These are phyloP conservation scores for Cheilosia variabilis DNA, from an alignment of 2,888 invertebrate genomes.

Conservation along the genomic window DNA sequence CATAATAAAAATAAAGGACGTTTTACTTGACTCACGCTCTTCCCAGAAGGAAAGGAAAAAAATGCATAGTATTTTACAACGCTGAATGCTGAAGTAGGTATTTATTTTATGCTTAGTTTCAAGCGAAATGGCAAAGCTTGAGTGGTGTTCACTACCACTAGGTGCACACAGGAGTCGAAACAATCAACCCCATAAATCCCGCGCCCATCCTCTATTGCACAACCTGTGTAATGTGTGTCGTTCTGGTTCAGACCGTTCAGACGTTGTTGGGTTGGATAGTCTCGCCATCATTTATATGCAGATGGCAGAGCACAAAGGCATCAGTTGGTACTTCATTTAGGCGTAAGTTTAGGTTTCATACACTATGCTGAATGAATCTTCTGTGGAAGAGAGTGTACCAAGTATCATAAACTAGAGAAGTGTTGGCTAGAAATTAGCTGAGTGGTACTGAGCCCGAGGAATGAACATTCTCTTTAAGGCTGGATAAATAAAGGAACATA, in stretches of 20 bases:
- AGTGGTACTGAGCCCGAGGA: conserved; percentile 40
- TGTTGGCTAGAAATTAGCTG: conserved; percentile 57
- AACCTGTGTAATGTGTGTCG: conserved; percentile 40
- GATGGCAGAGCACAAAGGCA: conserved; percentile 29
- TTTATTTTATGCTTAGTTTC: conserved; percentile 57
- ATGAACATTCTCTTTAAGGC: conserved; percentile 26
- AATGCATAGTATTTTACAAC: conserved; percentile 4
- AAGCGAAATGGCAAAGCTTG: conserved; percentile 30
- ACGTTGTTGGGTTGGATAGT: conserved; percentile 28
- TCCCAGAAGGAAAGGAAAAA: conserved; percentile 10
- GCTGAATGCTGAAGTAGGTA: conserved; percentile 28
- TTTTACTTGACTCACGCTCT: conserved; percentile 28
- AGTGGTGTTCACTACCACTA: conserved; percentile 38
- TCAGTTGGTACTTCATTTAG: conserved; percentile 57
- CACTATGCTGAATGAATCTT: conserved; percentile 3
- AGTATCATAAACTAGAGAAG: conserved; percentile 56
- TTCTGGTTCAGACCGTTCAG: conserved; percentile 36
- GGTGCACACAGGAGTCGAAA: conserved; percentile 28
- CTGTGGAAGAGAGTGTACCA: conserved; percentile 25
- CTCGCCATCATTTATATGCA: conserved; percentile 51
- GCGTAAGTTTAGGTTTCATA: conserved; percentile 16
- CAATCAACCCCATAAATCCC: neutral
- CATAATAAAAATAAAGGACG: conserved; percentile 30
- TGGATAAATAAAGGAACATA: neutral
- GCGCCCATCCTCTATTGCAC: conserved; percentile 4